phyloP scores from a whole-genome alignment of 2,113 vertebrate species.

The Corythaeola cristata region DNA sequence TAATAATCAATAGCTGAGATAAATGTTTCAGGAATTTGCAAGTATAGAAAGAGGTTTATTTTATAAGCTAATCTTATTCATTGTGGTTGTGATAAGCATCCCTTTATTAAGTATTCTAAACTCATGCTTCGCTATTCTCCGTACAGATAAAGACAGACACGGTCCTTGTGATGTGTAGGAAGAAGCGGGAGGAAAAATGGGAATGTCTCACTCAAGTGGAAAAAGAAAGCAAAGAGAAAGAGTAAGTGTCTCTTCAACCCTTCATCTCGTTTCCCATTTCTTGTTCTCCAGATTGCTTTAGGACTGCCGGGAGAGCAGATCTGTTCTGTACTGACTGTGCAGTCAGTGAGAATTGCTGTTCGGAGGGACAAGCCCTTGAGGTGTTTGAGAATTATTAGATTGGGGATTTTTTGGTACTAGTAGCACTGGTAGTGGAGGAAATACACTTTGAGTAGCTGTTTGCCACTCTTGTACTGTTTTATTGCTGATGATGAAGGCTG shows the following conservation, averaged over 20 bases:
- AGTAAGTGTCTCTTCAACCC: constrained; percentile 79
- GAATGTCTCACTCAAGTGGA: constrained; percentile 93
- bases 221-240: constrained; percentile 93
- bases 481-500: neutral
- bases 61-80: neutral
- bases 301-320: neutral
- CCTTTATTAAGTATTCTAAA: neutral
- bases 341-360: neutral
- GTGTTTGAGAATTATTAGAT: neutral
- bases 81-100: neutral
- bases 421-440: neutral
- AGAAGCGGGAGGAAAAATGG: constrained; percentile 89
- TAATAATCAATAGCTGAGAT: neutral
- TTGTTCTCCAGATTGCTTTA: neutral
- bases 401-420: neutral
- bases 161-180: constrained; percentile 91
- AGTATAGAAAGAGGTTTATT: neutral
- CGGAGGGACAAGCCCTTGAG: neutral
- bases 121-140: neutral
- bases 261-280: neutral
- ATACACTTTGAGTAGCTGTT: neutral
- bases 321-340: neutral
- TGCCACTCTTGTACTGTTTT: neutral
- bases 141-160: constrained; percentile 92
- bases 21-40: neutral